Percentiles rank a stretch among this genome's conserved stretches.
Conservation (phyloP, 2,113 vertebrate genomes). For the Emydocephalus ijimae region DNA sequence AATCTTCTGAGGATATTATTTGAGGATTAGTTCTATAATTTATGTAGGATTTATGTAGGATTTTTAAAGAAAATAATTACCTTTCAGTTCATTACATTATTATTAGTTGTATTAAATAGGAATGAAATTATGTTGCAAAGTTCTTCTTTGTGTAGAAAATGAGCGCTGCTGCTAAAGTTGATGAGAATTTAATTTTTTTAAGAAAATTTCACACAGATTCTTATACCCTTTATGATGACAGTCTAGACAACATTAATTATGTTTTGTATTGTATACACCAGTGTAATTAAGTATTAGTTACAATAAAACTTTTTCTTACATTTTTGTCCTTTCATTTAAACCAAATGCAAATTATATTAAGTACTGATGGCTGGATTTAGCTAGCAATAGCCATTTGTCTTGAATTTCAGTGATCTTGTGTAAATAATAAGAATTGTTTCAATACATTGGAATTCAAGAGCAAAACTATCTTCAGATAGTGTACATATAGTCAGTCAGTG, state of each 20-base stretch:
- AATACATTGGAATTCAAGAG: neutral
- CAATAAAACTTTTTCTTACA: neutral
- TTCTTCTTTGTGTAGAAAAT: neutral
- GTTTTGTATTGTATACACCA: neutral
- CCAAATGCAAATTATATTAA: neutral
- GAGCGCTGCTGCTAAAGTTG: neutral
- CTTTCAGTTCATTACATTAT: neutral
- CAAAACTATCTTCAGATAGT: neutral
- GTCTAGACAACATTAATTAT: neutral
- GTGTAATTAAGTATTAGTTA: neutral
- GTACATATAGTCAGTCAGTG: neutral
- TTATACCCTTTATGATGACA: neutral
- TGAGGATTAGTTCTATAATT: conserved; percentile 10
- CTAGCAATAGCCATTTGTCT: neutral
- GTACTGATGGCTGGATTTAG: neutral
- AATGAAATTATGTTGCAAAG: neutral
- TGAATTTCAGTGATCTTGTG: neutral
- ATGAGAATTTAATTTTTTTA: neutral
- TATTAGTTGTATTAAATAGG: neutral
- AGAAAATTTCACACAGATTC: neutral
- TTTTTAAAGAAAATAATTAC: neutral
- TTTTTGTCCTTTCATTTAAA: neutral
- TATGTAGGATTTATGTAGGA: neutral
- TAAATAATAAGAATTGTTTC: neutral
- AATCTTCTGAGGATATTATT: conserved; percentile 1